Conservation (phyloP, 2,888 invertebrate species). For the Ichneumon xanthorius region DNA sequence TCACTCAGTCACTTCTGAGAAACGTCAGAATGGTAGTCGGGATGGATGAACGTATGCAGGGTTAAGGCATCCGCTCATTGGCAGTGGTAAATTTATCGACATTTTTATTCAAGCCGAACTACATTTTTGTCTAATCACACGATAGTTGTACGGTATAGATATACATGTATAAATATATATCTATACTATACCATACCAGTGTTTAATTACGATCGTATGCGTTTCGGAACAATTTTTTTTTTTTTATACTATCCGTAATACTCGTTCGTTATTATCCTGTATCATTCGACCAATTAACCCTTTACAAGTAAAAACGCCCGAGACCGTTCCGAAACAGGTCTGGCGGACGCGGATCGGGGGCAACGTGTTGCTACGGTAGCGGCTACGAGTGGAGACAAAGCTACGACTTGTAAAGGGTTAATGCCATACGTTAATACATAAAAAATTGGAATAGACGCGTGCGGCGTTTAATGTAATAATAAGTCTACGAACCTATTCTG, state of each 20-base stretch:
- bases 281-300: not conserved
- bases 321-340: no score
- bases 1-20: no score
- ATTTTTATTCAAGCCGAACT: slow-evolving; percentile 15
- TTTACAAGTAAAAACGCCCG: no score
- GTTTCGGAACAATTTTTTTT: slow-evolving; percentile 27
- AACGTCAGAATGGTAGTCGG: no score
- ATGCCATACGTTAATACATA: slow-evolving; percentile 21
- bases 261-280: slow-evolving; percentile 29
- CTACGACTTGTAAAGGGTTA: not conserved
- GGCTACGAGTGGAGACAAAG: no score
- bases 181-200: slow-evolving; percentile 7
- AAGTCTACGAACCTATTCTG: slow-evolving; percentile 47
- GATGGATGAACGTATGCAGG: not conserved
- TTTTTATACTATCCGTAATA: slow-evolving; percentile 23
- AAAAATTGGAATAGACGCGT: slow-evolving; percentile 40
- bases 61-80: not conserved
- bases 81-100: slow-evolving; percentile 17
- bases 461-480: slow-evolving; percentile 41
- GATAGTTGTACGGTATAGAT: slow-evolving; percentile 17
- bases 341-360: no score
- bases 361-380: no score
- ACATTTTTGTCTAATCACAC: slow-evolving; percentile 8
- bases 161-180: slow-evolving; percentile 9
- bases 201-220: slow-evolving; percentile 15